Conservation (phyloP, 2,888 invertebrate species). For the Graphium colonna region DNA sequence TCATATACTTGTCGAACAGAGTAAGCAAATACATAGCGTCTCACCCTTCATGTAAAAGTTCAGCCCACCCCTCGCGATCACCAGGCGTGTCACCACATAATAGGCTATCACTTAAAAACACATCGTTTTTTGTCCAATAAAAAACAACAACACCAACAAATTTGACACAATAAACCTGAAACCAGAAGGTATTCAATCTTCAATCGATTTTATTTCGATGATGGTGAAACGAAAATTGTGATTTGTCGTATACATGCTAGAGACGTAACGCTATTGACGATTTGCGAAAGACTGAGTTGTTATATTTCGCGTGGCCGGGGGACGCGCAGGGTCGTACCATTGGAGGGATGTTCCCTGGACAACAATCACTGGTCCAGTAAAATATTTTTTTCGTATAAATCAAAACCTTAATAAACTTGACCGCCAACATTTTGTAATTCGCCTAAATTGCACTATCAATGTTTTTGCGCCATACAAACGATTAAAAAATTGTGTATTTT, state of each 20-base stretch:
- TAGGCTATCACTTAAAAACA: constrained; percentile 41
- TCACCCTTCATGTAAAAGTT: constrained; percentile 70
- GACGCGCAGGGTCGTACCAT: constrained; percentile 70
- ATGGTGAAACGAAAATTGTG: too few species aligned
- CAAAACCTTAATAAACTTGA: too few species aligned
- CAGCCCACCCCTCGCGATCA: constrained; percentile 43
- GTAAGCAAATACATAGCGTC: constrained; percentile 29
- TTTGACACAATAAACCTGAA: constrained; percentile 28
- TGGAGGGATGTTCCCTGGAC: too few species aligned
- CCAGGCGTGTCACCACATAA: constrained; percentile 43
- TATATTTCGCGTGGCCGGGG: constrained; percentile 53
- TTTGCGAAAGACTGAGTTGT: constrained; percentile 67
- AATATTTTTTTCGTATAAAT: too few species aligned
- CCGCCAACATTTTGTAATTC: too few species aligned
- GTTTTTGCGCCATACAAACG: too few species aligned
- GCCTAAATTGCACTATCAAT: too few species aligned
- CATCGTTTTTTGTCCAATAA: constrained; percentile 36
- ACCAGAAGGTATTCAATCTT: not conserved
- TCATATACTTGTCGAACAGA: constrained; percentile 6
- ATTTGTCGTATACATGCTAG: constrained; percentile 45
- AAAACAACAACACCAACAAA: constrained; percentile 33
- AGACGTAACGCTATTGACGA: constrained; percentile 58
- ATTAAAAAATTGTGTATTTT: too few species aligned
- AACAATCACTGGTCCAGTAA: too few species aligned
- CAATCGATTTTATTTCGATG: constrained; percentile 20